phyloP scores from a whole-genome alignment of 2,113 vertebrate species.

The Myiagra hebetior region DNA sequence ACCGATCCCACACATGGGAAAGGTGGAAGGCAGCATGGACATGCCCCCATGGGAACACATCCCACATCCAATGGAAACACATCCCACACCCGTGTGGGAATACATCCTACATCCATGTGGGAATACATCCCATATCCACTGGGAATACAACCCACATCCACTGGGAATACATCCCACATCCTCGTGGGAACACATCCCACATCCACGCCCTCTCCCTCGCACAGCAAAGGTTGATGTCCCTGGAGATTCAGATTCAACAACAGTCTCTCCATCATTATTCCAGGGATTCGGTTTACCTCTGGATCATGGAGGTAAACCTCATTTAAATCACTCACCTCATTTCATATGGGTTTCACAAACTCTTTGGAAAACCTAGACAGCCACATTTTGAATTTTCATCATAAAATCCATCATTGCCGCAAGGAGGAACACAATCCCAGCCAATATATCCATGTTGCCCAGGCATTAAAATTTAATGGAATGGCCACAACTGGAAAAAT shows the following conservation, averaged over 20 bases:
- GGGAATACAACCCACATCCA: neutral
- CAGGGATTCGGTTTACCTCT: neutral
- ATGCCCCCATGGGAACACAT: neutral
- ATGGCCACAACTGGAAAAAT: neutral
- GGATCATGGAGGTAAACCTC: neutral
- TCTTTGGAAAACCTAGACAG: neutral
- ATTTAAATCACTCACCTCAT: neutral
- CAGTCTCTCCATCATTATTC: neutral
- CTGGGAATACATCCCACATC: neutral
- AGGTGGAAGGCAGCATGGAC: neutral
- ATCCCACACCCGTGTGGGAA: neutral
- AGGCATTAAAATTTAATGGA: neutral
- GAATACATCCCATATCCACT: neutral
- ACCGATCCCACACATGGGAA: neutral
- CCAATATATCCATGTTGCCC: fast-evolving
- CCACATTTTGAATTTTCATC: neutral
- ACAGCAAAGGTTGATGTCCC: neutral
- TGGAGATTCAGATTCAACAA: neutral
- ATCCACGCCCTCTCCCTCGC: neutral
- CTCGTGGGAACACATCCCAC: neutral
- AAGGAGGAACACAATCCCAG: neutral
- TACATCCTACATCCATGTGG: neutral
- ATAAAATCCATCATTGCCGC: neutral
- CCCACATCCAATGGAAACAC: too few species aligned
- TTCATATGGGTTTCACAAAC: neutral